Evolutionary conservation across 2,888 invertebrate species (phyloP).

Genomic region (Encarsia formosa): DNA sequence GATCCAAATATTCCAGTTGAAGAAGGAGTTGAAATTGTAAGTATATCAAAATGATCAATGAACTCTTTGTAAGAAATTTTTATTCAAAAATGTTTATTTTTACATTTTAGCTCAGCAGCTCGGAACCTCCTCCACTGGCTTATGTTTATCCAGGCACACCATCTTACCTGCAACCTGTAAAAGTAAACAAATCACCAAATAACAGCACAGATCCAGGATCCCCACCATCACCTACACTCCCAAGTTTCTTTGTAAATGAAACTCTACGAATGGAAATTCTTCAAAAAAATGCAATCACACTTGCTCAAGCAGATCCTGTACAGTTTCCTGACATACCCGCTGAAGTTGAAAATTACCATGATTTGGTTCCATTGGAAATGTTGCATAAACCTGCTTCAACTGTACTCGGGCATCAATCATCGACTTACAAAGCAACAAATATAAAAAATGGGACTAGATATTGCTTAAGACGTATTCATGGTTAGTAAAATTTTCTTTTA

Average conservation of each 20-base stretch:
- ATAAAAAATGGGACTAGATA: conserved; percentile 80
- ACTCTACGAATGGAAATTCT: conserved; percentile 76
- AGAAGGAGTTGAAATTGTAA: conserved; percentile 42
- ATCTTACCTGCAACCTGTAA: conserved; percentile 57
- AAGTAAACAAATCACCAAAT: conserved; percentile 45
- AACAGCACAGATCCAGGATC: conserved; percentile 44
- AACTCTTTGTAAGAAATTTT: background rate
- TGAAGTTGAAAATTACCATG: conserved; percentile 87
- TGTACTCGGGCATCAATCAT: conserved; percentile 70
- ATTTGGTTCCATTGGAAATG: conserved; percentile 80
- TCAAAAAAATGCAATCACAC: conserved; percentile 67
- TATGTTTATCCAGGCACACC: conserved; percentile 65
- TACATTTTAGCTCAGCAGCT: conserved; percentile 16
- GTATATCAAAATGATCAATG: conserved; percentile 15
- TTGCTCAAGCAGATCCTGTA: conserved; percentile 70
- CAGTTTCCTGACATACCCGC: conserved; percentile 73
- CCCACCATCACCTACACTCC: conserved; percentile 45
- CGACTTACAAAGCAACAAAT: conserved; percentile 87
- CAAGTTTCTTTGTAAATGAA: conserved; percentile 80
- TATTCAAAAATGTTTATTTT: background rate
- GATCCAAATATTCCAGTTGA: conserved; percentile 39
- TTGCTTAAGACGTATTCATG: conserved; percentile 85
- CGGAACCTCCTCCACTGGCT: conserved; percentile 37
- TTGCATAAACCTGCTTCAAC: conserved; percentile 63
- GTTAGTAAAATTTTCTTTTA: conserved; percentile 46